These are phyloP conservation scores for Spermophilus dauricus DNA, from an alignment of 2,113 vertebrate species.

Conservation along the genomic window DNA sequence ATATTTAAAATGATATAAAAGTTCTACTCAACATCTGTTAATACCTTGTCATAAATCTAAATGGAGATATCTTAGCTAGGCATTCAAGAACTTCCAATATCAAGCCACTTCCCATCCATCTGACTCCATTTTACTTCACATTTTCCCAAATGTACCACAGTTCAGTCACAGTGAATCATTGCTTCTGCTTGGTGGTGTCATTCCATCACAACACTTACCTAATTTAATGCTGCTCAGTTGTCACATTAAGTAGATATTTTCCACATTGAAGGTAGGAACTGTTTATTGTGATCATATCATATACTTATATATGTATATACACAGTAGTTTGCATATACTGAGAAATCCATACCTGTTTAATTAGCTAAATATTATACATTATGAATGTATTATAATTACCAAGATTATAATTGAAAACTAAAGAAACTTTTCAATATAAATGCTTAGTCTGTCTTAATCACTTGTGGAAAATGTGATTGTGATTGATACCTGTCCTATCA, in stretches of 20 bases:
- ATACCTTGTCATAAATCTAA: background rate
- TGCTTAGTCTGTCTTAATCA: background rate
- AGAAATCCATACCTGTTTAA: background rate
- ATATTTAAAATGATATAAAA: background rate
- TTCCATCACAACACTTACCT: background rate
- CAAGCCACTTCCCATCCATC: background rate
- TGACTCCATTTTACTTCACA: background rate
- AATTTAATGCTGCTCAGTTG: background rate
- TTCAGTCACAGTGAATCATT: background rate
- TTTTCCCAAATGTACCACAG: background rate
- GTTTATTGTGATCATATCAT: background rate
- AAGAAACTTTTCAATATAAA: background rate
- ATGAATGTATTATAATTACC: background rate
- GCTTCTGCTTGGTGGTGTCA: background rate
- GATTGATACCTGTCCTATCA: background rate
- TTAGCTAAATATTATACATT: background rate
- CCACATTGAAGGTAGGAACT: background rate
- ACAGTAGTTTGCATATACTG: background rate
- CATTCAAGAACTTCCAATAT: background rate
- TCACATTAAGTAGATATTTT: background rate
- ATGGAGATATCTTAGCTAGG: background rate
- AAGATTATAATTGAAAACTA: background rate
- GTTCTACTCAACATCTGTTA: background rate
- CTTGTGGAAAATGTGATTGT: background rate
- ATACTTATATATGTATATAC: background rate